Evolutionary conservation across 2,888 invertebrate species (phyloP), one percentile per base, ranked within the genome.

Genomic region (Catocala sponsa): DNA sequence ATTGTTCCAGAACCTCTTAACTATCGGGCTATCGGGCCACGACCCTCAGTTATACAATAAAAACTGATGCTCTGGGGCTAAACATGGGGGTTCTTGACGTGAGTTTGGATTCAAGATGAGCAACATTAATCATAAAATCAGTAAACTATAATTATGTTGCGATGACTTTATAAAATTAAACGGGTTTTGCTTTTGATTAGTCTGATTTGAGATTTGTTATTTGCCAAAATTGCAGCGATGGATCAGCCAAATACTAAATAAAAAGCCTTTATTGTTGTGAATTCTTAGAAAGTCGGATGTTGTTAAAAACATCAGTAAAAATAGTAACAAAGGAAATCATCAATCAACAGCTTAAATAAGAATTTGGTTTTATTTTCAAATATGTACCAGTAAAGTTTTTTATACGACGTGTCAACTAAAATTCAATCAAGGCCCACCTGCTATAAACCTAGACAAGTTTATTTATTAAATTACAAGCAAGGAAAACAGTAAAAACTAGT

Each of bases 1-100:
- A 90, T 91, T 92, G 91, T 91, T 90, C 85, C 82, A 83, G 86
- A 89, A 89, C 86, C 89, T 87, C 88, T 89, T 86, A 87, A 90
- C 91, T 89, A 91, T 89, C 87, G 73, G 85, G 83, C 86, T 91
- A 91, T 89, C 89, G 84, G 91, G 88, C 89, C 89, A 86, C 88
- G 91, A 91, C 91, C 90, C 86, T 79, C 53, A 74, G 76, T 84
- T 72, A 76, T 84, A 78, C 81, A 81, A 85, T 87, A 88, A 88
- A 86, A 86, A 86, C 79, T 77, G 72, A 70, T 69, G 65, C 73
- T 79, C 76, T 70, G 75, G 81, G 79, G 79, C 79, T 81, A 78
- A 79, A 80, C 79, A 80, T 75, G 61, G 68, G 63, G 65, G 62
- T 59, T 65, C 60, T 63, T 69, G 64, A 68, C 64, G 74, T 68